Percentiles rank a stretch among this genome's conserved stretches.
Evolutionary conservation across 2,888 invertebrate species (phyloP).

Genomic region (Epirrita christyi): DNA sequence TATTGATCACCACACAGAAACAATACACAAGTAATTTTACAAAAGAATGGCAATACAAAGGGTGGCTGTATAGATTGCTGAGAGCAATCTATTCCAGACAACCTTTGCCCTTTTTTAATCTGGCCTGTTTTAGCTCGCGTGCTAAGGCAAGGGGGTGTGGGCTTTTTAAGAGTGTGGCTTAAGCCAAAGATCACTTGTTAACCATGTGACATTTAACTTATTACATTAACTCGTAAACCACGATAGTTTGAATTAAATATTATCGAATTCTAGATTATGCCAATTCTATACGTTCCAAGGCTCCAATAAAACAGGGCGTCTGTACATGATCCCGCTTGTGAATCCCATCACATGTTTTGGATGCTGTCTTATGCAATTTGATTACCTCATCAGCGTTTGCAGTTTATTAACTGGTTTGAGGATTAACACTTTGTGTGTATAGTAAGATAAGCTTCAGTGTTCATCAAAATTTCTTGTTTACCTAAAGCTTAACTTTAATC

Average conservation of each 20-base stretch:
- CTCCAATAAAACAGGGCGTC: conserved; percentile 34
- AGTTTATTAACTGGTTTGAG: conserved; percentile 39
- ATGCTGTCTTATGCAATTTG: conserved; percentile 70
- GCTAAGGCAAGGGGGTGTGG: no score
- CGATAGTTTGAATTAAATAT: not conserved
- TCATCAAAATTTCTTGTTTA: not conserved
- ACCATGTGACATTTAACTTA: no score
- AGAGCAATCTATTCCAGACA: no score
- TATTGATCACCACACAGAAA: no score
- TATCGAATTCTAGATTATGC: not conserved
- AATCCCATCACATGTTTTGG: conserved; percentile 59
- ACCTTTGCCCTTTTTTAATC: no score
- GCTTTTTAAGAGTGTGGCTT: no score
- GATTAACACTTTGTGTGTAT: conserved; percentile 10
- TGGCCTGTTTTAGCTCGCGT: no score
- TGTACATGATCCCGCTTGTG: conserved; percentile 48
- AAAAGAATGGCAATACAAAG: no score
- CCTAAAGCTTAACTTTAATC: not conserved
- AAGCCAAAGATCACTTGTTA: no score
- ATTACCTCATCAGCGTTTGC: conserved; percentile 61
- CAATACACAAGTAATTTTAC: no score
- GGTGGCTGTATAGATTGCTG: no score
- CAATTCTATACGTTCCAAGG: conserved; percentile 41
- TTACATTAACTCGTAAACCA: no score
- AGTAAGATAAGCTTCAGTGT: not conserved